Conservation (phyloP, 2,797 vertebrate genomes). For the Danio kyathit region DNA sequence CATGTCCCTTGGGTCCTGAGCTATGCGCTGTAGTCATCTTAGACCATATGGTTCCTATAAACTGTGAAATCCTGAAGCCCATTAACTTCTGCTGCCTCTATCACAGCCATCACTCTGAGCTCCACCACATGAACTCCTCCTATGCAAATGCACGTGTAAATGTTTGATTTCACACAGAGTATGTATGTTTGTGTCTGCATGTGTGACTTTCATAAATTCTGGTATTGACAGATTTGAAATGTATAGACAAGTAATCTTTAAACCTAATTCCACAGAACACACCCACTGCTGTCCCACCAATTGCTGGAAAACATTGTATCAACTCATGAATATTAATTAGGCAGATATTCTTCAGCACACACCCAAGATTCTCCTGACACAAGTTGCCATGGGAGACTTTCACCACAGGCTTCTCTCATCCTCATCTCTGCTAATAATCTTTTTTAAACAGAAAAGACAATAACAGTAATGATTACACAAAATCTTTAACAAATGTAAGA, state of each 20-base stretch:
- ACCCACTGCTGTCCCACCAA: constrained; percentile 70
- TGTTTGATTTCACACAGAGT: not conserved
- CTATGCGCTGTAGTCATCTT: constrained; percentile 63
- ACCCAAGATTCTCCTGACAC: constrained; percentile 51
- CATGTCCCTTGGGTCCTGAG: constrained; percentile 56
- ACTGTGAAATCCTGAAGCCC: constrained; percentile 61
- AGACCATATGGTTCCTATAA: constrained; percentile 65
- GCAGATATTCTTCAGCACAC: constrained; percentile 65
- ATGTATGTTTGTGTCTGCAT: not conserved
- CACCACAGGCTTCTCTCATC: constrained; percentile 37
- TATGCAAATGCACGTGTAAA: constrained; percentile 54
- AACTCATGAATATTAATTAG: constrained; percentile 71
- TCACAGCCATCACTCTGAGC: constrained; percentile 41
- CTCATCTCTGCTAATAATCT: constrained; percentile 24
- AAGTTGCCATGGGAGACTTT: constrained; percentile 61
- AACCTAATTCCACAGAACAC: constrained; percentile 66
- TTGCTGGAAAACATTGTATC: constrained; percentile 66
- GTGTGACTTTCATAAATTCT: not conserved
- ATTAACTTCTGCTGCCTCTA: constrained; percentile 57
- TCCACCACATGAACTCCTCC: constrained; percentile 22
- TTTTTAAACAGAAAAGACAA: constrained; percentile 5
- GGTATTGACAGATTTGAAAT: not conserved
- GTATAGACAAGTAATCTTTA: not conserved
- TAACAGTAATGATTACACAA: not conserved
- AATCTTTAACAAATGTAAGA: not conserved